Base-by-base conservation (phyloP, 2,113 vertebrate genomes). In the Etheostoma spectabile region DNA sequence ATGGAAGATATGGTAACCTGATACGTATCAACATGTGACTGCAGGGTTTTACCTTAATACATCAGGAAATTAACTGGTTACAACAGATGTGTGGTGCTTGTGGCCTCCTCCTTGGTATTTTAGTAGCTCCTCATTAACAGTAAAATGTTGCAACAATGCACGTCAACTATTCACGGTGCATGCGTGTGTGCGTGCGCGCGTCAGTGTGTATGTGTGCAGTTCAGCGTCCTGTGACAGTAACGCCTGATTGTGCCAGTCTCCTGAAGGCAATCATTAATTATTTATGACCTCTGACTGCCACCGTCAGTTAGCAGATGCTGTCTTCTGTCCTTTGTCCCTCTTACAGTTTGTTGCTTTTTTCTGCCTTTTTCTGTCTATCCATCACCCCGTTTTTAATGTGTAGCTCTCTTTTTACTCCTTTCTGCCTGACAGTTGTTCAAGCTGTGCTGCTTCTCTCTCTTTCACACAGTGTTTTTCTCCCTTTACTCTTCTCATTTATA, bases 241-340 rank as follows among this genome's bases (percentile, higher is more conserved):
- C 69, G 73, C 71, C 61, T 3, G 68, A 82, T 85, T 77, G 65
- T 80, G 79, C 61, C 79, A 55, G 56, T 52, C 15, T 59, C 33
- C 74, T 71, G 83, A 68, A 70, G 70, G 82, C 74, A 12, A 8
- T 68, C n/a, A 49, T 90, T 3, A 82, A 82, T 92, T 66, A 89
- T 92, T 79, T 14, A 90, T 75, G 61, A 74, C 42, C 27, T 69
- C 78, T 82, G 67, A 89, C 83, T 84, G 84, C 57, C 66, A 27
- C 60, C 57, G 68, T 89, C 85, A 77, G 74, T 59, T 57, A 51
- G 51, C 51, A 27, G 59, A 80, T 11, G 16, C 49, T 21, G 35
- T 73, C 59, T 64, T 18, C 27, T 14, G 15, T 8, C 30, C n/a
- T 18, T 33, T 24, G 38, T 22, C 53, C 19, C 18, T 62, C 56